A percentile compares a stretch with the other conserved stretches of the same genome.
Evolutionary conservation across 1,140 invertebrate genomes (phyloP).

Genomic region (Cotesia glomerata): DNA sequence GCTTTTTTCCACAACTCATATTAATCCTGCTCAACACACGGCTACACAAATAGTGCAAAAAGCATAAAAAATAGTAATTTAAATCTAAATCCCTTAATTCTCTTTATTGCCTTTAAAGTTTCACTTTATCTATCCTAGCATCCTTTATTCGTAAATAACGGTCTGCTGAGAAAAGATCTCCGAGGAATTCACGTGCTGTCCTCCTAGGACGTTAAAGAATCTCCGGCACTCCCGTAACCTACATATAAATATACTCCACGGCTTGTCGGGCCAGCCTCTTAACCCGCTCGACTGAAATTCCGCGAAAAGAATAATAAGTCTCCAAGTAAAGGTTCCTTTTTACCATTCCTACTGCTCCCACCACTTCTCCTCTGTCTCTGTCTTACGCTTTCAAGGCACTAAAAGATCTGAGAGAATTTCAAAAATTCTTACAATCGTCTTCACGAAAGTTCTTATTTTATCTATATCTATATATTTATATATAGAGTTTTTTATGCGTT

Average conservation of each 20-base stretch:
- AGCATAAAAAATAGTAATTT: too few relatives aligned
- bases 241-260: slow-evolving; percentile 17
- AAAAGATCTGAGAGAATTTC: slow-evolving; percentile 7
- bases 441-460: neutral
- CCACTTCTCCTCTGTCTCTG: neutral
- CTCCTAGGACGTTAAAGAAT: slow-evolving; percentile 21
- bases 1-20: too few relatives aligned
- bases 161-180: neutral
- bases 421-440: slow-evolving; percentile 4
- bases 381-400: neutral
- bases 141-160: neutral
- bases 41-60: too few relatives aligned
- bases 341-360: neutral
- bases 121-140: neutral
- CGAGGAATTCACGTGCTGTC: slow-evolving; percentile 25
- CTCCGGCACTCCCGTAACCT: slow-evolving; percentile 25
- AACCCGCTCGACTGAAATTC: slow-evolving; percentile 11
- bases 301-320: slow-evolving; percentile 25
- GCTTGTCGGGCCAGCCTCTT: slow-evolving; percentile 1
- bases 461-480: neutral
- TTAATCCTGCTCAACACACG: too few relatives aligned
- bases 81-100: too few relatives aligned
- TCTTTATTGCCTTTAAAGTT: neutral
- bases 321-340: neutral
- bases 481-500: neutral